Evolutionary conservation across 2,888 invertebrate species (phyloP), one percentile per base, ranked within the genome.

Genomic region (Xestia c-nigrum): DNA sequence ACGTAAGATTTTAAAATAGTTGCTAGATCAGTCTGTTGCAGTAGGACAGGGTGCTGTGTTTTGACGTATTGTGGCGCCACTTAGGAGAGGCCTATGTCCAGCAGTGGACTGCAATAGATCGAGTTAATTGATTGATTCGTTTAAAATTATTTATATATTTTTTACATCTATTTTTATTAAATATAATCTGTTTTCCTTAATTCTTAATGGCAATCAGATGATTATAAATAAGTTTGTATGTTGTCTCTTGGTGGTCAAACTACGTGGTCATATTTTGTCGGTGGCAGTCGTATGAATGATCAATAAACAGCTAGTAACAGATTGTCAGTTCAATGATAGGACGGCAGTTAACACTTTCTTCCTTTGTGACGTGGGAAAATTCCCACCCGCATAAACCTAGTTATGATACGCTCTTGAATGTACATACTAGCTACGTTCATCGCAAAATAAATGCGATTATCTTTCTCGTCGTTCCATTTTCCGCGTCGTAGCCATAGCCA

Each of bases 301-400:
- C 12, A 47, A 31, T 65, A 24, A 47, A 66, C 57, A 38, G 7
- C 38, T 46, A 73, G 21, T 73, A 61, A 31, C 46, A 38, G 46
- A 38, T 73, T 59, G 50, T 24, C 7, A 68, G 50, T 72, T 65
- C 43, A 65, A 21, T 59, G 19, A 46, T 50, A 47, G 5, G 46
- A 40, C 21, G 46, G 47, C 40, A 55, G 63, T 57, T 67, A 66
- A 50, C 38, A 79, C 80, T 80, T 79, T 80, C 57, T 79, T 68
- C 67, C 80, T 57, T 68, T 68, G 55, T 74, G 24, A 40, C 14
- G 75, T 79, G 80, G 21, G 68, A 80, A 80, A 46, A 68, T 68
- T 68, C 75, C 55, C 80, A 75, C 46, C 46, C 21, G 19, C 43
- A 47, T 21, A 38, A 55, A 61, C 24, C 19, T 47, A 31, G n/a